phyloP scores from a whole-genome alignment of 1,140 invertebrate species.

The Caenorhabditis elegans region WBcel235 BX284602.5:8916001-8916500 shows the following conservation, averaged over 20 bases:
- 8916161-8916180: neutral
- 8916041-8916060: neutral
- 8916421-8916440: no score
- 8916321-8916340: neutral
- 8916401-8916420: no score
- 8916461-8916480: no score
- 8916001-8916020: no score
- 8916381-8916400: no score
- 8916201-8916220: neutral
- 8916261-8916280: constrained; percentile 26
- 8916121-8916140: neutral
- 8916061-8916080: neutral
- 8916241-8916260: neutral
- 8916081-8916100: neutral
- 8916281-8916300: neutral
- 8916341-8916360: no score
- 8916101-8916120: constrained; percentile 25
- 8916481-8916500: no score
- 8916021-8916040: neutral
- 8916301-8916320: neutral
- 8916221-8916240: neutral
- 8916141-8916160: constrained; percentile 2
- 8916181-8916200: neutral
- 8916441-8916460: no score
- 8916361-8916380: no score